These are phyloP conservation scores for Rhagologus leucostigma DNA, from an alignment of 2,113 vertebrate genomes.

Conservation along the genomic window DNA sequence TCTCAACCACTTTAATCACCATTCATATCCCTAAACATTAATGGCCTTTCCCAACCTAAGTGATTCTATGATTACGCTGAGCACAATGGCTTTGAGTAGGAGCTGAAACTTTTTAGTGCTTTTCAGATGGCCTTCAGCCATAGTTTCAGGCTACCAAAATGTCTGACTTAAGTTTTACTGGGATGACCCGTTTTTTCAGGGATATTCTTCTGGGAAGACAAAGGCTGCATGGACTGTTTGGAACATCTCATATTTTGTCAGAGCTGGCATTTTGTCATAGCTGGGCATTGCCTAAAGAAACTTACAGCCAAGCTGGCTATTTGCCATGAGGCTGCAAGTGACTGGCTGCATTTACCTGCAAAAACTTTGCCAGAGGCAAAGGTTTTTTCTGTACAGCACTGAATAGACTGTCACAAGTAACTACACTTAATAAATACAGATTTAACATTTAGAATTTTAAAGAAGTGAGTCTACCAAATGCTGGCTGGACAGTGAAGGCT, in stretches of 20 bases:
- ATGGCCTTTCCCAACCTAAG: neutral
- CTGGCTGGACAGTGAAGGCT: conserved; percentile 82
- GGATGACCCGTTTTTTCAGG: neutral
- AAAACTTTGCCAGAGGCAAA: neutral
- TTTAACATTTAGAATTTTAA: neutral
- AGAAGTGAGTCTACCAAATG: conserved; percentile 73
- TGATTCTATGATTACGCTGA: neutral
- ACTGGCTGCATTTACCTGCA: neutral
- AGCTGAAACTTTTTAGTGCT: neutral
- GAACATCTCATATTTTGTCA: neutral
- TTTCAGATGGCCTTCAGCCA: neutral
- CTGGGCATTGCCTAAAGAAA: neutral
- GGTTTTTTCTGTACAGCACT: neutral
- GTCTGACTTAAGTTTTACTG: neutral
- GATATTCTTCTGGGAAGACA: neutral
- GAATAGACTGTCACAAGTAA: neutral
- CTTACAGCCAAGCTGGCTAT: neutral
- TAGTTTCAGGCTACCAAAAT: neutral
- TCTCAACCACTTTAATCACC: neutral
- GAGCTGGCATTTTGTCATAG: neutral
- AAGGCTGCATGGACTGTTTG: fast-evolving
- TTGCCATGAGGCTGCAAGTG: neutral
- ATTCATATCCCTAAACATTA: neutral
- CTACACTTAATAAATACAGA: neutral
- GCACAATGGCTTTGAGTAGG: neutral